phyloP scores from a whole-genome alignment of 92 coral and sea anemone species.

The Zoanthus sansibaricus region DNA sequence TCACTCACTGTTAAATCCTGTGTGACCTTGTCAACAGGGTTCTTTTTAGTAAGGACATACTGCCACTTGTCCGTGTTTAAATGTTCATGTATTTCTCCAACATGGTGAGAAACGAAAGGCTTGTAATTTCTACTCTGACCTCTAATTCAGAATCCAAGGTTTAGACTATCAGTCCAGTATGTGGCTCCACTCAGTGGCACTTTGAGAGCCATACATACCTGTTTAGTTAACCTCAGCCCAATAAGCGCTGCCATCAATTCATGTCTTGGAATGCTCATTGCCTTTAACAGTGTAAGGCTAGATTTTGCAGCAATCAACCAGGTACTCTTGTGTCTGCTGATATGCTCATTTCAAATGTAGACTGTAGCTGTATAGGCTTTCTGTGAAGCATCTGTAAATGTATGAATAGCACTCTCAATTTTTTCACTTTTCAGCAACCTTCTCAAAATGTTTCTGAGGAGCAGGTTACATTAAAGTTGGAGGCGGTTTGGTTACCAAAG shows the following conservation, averaged over 20 bases:
- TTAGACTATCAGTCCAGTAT: conserved; percentile 53
- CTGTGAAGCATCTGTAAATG: conserved; percentile 62
- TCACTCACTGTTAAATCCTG: neutral
- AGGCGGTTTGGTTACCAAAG: no score
- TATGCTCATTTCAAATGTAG: conserved; percentile 49
- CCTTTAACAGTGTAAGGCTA: conserved; percentile 48
- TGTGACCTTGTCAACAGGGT: neutral
- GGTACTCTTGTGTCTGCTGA: conserved; percentile 29
- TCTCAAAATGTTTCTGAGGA: no score
- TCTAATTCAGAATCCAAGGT: conserved; percentile 48
- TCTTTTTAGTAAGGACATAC: neutral
- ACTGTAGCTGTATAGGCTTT: conserved; percentile 58
- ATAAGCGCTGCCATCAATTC: neutral
- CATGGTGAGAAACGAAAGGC: neutral
- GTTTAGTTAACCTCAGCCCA: neutral
- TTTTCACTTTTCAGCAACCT: neutral
- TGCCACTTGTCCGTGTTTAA: neutral
- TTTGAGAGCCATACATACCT: neutral
- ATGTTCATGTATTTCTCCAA: neutral
- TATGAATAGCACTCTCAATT: no score
- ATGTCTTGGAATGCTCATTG: conserved; percentile 47
- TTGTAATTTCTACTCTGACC: conserved; percentile 42
- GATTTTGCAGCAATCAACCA: conserved; percentile 53
- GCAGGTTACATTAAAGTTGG: no score
- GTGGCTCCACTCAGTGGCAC: conserved; percentile 6